These are phyloP conservation scores for Eufriesea mexicana DNA, from an alignment of 1,140 invertebrate genomes.

Conservation along the genomic window DNA sequence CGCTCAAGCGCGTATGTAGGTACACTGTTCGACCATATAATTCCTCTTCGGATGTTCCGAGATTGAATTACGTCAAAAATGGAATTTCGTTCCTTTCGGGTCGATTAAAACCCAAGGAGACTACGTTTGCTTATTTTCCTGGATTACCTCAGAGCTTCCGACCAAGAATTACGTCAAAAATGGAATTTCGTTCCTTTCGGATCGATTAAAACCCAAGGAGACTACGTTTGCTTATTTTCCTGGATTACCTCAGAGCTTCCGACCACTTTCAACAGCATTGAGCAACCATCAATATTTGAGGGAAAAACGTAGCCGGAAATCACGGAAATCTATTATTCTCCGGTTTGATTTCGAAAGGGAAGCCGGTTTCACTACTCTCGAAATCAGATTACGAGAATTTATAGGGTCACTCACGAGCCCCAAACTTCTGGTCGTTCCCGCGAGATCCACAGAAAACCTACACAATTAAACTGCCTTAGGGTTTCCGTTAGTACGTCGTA, in stretches of 20 bases:
- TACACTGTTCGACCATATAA: no score
- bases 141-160: not conserved
- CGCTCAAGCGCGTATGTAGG: no score
- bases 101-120: not conserved
- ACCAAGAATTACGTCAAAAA: no score
- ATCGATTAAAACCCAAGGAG: not conserved
- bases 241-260: not conserved
- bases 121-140: not conserved
- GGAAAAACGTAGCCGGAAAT: conserved; percentile 39
- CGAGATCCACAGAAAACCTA: conserved; percentile 44
- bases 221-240: not conserved
- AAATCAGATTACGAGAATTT: conserved; percentile 76
- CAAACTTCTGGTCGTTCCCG: conserved; percentile 23
- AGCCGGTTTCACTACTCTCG: conserved; percentile 59
- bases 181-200: not conserved
- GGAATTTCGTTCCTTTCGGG: no score
- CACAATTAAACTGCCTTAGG: conserved; percentile 59
- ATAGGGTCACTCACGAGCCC: conserved; percentile 69
- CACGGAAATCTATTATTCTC: conserved; percentile 60
- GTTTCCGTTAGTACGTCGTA: conserved; percentile 6
- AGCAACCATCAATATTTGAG: conserved; percentile 17
- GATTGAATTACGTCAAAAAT: no score
- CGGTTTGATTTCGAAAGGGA: conserved; percentile 60
- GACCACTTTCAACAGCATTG: not conserved
- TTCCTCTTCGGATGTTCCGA: no score